Base-by-base conservation (phyloP, 1,140 invertebrate genomes). In the Drosophila sucinea region DNA sequence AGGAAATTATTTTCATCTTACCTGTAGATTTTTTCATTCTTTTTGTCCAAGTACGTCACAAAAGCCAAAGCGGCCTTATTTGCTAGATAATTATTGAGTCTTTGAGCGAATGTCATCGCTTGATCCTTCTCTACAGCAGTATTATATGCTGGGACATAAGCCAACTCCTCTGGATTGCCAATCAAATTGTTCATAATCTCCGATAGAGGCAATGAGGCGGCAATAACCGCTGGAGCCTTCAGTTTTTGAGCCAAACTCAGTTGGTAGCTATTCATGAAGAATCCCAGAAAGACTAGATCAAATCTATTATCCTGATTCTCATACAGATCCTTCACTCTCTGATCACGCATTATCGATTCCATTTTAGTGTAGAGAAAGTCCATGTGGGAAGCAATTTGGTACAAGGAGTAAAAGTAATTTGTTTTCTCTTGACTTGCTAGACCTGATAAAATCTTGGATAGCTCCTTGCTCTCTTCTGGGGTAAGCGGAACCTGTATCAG, bases 271-370 rank as follows among this genome's bases (percentile, higher is more conserved):
- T 81, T 84, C 23, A 79, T 27, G 17, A 76, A 67, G 3, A 57
- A 75, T 0, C 79, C 81, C 3, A 60, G 5, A 1, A 84, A 32
- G 1, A 79, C 60, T 7, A 84, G 27, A 60, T 84, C 81, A 41
- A 73, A 84, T 56, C 70, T 67, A 17, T 65, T 73, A n/a, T 65
- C 66, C 3, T 61, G 27, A 41, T 79, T 65, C 0, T 66, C 56
- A 7, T 78, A 78, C 2, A 81, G 38, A 2, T 41, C 51, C 0
- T 40, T 60, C 1, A 81, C 77, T 8, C 64, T 73, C 30, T 60
- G n/a, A 57, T 73, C 57, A 17, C 33, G 38, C 25, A 82, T 5
- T 7, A 35, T 23, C 33, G 68, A 65, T 1, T 3, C 35, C 65
- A 79, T 77, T 55, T 79, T 62, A 2, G 57, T 17, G 2, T 61